Base-by-base conservation (phyloP, 2,888 invertebrate genomes). In the Amiota communis region DNA sequence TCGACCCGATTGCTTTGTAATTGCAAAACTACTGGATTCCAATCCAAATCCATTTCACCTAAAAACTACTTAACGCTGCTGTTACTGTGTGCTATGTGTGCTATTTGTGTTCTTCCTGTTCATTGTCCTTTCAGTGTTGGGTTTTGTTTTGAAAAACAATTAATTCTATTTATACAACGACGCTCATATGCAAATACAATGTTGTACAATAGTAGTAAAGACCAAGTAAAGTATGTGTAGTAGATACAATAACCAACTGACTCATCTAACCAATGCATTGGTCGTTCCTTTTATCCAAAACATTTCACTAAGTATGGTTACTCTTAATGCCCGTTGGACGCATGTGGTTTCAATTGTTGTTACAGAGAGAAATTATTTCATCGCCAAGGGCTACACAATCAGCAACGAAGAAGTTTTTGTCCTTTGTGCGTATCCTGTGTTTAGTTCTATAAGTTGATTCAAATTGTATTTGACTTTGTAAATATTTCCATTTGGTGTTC, bases 71-170 rank as follows among this genome's bases (percentile, higher is more conserved):
- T 53, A n/a, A 2, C 68, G 23, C 11, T 56, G 15, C 15, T 47
- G 48, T 48, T 13, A n/a, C 53, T 53, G n/a, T n/a, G 12, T 53
- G 53, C 15, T 57, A 10, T 57, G 3, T 57, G 3, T 59, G 53
- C 53, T 15, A 51, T 53, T 73, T 70, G 71, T 71, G 67, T 70
- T 72, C 56, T 65, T 64, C 71, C 53, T 71, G n/a, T 53, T 57
- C 17, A 49, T 81, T 81, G 81, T 81, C 80, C 75, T 68, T 36
- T 36, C 36, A 36, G 6, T 36, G n/a, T 67, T 56, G 75, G 3
- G 15, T 81, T 76, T 83, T 83, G 84, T 83, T 83, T 84, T 81
- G 75, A 78, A 76, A 83, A 85, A 83, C 86, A 83, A 83, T 83
- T 85, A 83, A 85, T 84, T 77, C 78, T 83, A 81, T 83, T 83